Conservation (phyloP, 2,797 vertebrate species). For the Hippocampus kuda region DNA sequence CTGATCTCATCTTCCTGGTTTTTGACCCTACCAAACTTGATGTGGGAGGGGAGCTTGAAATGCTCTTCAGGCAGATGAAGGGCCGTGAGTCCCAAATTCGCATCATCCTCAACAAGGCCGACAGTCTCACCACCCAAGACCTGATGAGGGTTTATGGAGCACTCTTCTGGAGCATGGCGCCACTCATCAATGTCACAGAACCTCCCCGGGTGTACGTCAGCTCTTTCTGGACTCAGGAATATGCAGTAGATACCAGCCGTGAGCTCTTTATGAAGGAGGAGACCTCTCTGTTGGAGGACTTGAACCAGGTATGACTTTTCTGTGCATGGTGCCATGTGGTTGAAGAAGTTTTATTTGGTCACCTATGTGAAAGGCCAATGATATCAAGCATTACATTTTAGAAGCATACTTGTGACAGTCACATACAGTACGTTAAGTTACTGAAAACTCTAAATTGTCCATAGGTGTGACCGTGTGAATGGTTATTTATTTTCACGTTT, state of each 20-base stretch:
- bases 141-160: constrained; percentile 96
- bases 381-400: not conserved
- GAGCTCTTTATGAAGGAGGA: constrained; percentile 92
- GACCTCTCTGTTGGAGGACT: constrained; percentile 89
- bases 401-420: not conserved
- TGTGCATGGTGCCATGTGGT: not conserved
- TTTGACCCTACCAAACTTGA: constrained; percentile 97
- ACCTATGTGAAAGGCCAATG: not conserved
- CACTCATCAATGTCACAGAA: constrained; percentile 90
- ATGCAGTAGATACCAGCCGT: constrained; percentile 77
- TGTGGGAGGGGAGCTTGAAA: constrained; percentile 88
- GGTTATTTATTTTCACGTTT: not conserved
- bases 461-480: not conserved
- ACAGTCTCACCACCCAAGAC: constrained; percentile 86
- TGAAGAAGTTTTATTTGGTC: not conserved
- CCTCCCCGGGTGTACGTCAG: constrained; percentile 93
- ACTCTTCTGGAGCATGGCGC: constrained; percentile 96
- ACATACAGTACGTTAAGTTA: not conserved
- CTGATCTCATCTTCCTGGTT: constrained; percentile 92
- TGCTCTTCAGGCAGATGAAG: constrained; percentile 90
- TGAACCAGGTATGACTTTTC: constrained; percentile 71
- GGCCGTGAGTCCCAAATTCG: constrained; percentile 95
- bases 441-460: not conserved
- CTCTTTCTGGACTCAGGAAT: constrained; percentile 95
- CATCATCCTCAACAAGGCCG: constrained; percentile 94